Conservation (phyloP, 2,888 invertebrate genomes). For the Notodonta dromedarius region DNA sequence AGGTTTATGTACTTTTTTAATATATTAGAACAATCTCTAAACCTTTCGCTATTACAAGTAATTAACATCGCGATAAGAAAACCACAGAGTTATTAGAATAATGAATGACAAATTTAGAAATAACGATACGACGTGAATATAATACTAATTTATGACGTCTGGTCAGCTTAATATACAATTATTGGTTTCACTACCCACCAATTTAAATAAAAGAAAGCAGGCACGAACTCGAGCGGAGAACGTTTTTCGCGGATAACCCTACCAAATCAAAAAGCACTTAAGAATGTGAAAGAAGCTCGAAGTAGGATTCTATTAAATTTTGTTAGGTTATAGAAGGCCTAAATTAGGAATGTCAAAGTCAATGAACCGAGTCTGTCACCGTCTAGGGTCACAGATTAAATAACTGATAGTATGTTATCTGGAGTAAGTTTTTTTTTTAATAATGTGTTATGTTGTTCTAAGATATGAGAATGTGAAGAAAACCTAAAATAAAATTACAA, state of each 20-base stretch:
- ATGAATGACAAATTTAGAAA: conserved; percentile 23
- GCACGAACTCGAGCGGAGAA: conserved; percentile 38
- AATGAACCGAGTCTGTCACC: conserved; percentile 45
- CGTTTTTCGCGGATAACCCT: conserved; percentile 45
- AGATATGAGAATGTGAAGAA: too few species aligned
- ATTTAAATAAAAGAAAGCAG: conserved; percentile 67
- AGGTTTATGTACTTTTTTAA: too few species aligned
- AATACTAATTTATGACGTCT: conserved; percentile 48
- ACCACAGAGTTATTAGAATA: neutral
- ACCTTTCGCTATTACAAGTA: neutral
- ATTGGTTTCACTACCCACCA: conserved; percentile 54
- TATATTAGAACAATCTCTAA: neutral
- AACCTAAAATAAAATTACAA: too few species aligned
- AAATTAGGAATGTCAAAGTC: conserved; percentile 65
- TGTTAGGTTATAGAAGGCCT: conserved; percentile 43
- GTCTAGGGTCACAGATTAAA: conserved; percentile 45
- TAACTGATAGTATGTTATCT: conserved; percentile 34
- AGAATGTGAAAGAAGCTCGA: conserved; percentile 22
- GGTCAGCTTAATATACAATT: conserved; percentile 47
- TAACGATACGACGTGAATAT: conserved; percentile 19
- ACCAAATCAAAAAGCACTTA: conserved; percentile 32
- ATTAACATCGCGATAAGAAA: neutral
- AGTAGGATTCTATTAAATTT: conserved; percentile 25
- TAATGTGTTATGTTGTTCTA: too few species aligned
- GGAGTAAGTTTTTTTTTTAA: conserved; percentile 7